Evolutionary conservation across 1,140 invertebrate genomes (phyloP).

Genomic region (Drosophila pectinifera): DNA sequence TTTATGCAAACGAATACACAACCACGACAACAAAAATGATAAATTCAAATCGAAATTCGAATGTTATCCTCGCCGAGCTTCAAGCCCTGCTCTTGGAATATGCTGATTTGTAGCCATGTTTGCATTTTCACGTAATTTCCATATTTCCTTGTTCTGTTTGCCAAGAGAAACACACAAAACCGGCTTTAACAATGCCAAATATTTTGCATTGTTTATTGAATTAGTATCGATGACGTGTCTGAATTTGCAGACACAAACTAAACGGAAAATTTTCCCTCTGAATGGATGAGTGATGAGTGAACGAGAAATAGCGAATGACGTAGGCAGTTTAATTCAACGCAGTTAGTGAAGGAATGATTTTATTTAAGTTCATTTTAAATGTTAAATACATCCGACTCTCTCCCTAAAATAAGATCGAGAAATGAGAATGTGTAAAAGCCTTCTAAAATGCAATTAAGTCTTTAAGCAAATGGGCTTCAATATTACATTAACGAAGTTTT

Average conservation of each 20-base stretch:
- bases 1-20: constrained; percentile 46
- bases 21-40: constrained; percentile 44
- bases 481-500: background rate
- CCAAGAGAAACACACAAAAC: constrained; percentile 15
- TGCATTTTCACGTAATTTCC: constrained; percentile 55
- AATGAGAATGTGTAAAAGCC: too few species aligned
- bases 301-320: constrained; percentile 11
- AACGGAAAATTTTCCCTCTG: constrained; percentile 1
- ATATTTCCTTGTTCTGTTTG: constrained; percentile 36
- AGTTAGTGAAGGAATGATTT: constrained; percentile 9
- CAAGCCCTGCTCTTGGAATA: constrained; percentile 40
- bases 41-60: constrained; percentile 66
- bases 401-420: background rate
- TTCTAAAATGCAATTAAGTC: background rate
- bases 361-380: background rate
- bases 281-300: constrained; percentile 16
- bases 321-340: background rate
- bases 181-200: constrained; percentile 32
- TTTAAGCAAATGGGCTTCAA: too few species aligned
- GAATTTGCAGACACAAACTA: constrained; percentile 20
- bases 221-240: constrained; percentile 67
- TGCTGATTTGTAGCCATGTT: constrained; percentile 54
- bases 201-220: constrained; percentile 71
- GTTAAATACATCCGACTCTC: background rate
- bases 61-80: constrained; percentile 48